Percentiles rank a stretch among this genome's conserved stretches.
phyloP scores from a whole-genome alignment of 2,113 vertebrate genomes.

The Callionymus lyra region DNA sequence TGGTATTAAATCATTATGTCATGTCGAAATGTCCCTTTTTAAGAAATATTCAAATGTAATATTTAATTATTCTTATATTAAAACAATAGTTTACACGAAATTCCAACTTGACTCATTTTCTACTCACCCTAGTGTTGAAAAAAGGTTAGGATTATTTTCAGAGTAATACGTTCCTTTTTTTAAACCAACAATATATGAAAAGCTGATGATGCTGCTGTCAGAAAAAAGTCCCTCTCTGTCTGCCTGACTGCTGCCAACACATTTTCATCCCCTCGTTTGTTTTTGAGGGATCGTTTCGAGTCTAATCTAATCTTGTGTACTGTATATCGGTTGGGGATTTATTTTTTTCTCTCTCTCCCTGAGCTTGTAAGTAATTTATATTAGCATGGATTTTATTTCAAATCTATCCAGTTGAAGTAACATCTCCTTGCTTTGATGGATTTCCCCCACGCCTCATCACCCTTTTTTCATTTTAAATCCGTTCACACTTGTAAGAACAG shows the following conservation, averaged over 20 bases:
- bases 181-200: constrained; percentile 33
- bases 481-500: constrained; percentile 35
- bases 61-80: no score
- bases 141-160: no score
- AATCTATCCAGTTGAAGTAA: constrained; percentile 34
- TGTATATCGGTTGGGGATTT: constrained; percentile 32
- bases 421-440: constrained; percentile 44
- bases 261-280: constrained; percentile 24
- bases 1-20: no score
- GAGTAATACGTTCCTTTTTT: no score
- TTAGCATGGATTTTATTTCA: constrained; percentile 34
- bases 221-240: constrained; percentile 23
- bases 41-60: no score
- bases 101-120: no score
- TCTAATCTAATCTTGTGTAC: constrained; percentile 34
- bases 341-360: constrained; percentile 6
- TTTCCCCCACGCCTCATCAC: constrained; percentile 23
- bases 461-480: constrained; percentile 9
- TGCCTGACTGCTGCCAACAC: constrained; percentile 29
- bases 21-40: no score
- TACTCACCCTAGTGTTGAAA: no score
- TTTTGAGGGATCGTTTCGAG: constrained; percentile 24
- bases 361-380: constrained; percentile 29
- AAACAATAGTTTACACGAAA: no score
- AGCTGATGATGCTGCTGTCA: constrained; percentile 38